Base-by-base conservation (phyloP, 2,113 vertebrate genomes). In the Elgaria multicarinata region DNA sequence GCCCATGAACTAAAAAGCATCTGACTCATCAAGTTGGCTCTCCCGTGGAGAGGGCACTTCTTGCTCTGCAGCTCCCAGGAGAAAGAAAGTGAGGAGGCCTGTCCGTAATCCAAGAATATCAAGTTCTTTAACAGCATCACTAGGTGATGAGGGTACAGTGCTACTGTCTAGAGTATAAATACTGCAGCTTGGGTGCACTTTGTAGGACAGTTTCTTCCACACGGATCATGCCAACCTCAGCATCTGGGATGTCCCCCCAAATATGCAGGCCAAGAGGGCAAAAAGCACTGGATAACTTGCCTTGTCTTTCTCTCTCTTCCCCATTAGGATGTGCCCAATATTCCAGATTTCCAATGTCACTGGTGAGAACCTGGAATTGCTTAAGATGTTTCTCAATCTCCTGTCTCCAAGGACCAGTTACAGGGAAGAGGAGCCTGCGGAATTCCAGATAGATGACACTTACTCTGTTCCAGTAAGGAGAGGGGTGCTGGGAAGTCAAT, bases 301-400 rank as follows among this genome's bases (percentile, higher is more conserved):
- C 0, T 89, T 92, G 90, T 55, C 6, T 91, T 24, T 42, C 71
- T 91, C 90, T 66, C 33, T 66, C 14, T n/a, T 16, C 75, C 87
- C 82, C 69, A 93, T 74, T 95, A 99, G 99, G 97, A 99, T 99
- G 98, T 99, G 99, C 94, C 99, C 99, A 0, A 99, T 99, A 95
- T 99, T 99, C 97, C 99, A 99, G 97, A 99, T 99, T 95, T 99
- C 99, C 84, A 99, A 99, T 31, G 99, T 99, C 74, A 98, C 98
- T 0, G 99, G 99, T 36, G 99, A 99, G 96, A 99, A 99, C 96
- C 97, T 99, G 89, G 99, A 99, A 82, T 97, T 99, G 93, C 97
- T 99, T 74, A 99, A 99, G 97, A 99, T 99, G 98, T 99, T 99
- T 92, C 98, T 99, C 93, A 99, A 99, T 97, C 98, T 99, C 88